phyloP scores from a whole-genome alignment of 2,113 vertebrate genomes.

The Delphinus delphis region DNA sequence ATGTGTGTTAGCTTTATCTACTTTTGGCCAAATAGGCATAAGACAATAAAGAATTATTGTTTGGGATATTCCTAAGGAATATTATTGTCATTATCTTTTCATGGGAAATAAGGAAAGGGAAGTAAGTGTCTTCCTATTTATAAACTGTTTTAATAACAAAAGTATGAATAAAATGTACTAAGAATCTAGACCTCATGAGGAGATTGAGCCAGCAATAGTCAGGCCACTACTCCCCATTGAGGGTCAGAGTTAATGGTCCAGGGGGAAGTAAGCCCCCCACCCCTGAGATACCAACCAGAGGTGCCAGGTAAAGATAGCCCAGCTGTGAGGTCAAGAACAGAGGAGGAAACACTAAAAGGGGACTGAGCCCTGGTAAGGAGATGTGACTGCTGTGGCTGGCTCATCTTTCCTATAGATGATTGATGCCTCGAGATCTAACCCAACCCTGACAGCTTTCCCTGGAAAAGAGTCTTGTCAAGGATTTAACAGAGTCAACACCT shows the following conservation, averaged over 20 bases:
- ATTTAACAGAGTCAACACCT: not conserved
- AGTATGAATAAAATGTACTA: not conserved
- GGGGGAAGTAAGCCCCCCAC: not conserved
- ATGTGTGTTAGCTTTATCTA: not conserved
- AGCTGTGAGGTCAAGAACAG: not conserved
- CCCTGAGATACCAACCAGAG: not conserved
- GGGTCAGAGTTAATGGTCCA: not conserved
- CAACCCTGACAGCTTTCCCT: not conserved
- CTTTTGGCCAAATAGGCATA: not conserved
- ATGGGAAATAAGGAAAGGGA: not conserved
- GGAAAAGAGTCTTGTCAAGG: not conserved
- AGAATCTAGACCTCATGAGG: not conserved
- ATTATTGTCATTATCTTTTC: not conserved
- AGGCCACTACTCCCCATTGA: not conserved
- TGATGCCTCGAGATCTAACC: not conserved
- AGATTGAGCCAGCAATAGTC: not conserved
- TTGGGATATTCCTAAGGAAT: not conserved
- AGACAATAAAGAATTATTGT: not conserved
- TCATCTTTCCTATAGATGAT: not conserved
- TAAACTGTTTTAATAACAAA: not conserved
- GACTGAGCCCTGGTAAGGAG: not conserved
- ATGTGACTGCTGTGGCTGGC: not conserved
- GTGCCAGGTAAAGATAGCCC: not conserved
- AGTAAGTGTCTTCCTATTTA: not conserved
- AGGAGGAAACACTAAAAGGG: not conserved